These are phyloP conservation scores for Trichopria drosophilae DNA, from an alignment of 2,888 invertebrate species.

Conservation along the genomic window DNA sequence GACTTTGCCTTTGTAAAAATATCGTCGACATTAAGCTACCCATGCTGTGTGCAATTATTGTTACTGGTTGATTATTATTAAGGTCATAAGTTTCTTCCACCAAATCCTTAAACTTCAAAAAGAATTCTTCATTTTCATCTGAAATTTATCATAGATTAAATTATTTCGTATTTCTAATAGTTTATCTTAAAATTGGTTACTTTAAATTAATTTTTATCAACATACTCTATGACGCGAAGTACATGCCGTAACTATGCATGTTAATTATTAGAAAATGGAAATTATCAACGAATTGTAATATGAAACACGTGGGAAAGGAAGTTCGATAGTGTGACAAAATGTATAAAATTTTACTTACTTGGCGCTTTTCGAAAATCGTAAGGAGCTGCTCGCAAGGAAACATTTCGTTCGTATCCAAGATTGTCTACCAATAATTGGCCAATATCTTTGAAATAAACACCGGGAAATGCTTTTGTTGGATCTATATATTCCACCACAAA, in stretches of 20 bases:
- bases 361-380: constrained; percentile 2
- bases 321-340: not conserved
- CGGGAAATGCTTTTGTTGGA: not conserved
- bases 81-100: constrained; percentile 3
- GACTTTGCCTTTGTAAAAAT: constrained; percentile 5
- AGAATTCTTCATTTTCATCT: not conserved
- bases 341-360: not conserved
- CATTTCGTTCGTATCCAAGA: not conserved
- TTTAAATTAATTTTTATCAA: too few relatives aligned
- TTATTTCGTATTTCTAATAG: too few relatives aligned
- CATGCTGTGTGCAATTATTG: not conserved
- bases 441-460: not conserved
- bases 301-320: not conserved
- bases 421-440: not conserved
- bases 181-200: too few relatives aligned
- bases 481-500: not conserved
- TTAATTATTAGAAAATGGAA: too few relatives aligned
- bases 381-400: constrained; percentile 3
- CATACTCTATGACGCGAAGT: too few relatives aligned
- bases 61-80: not conserved
- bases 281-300: too few relatives aligned
- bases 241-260: too few relatives aligned
- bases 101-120: not conserved
- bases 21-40: not conserved
- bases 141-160: too few relatives aligned